phyloP scores from a whole-genome alignment of 2,888 invertebrate genomes.

The Conops quadrifasciatus region DNA sequence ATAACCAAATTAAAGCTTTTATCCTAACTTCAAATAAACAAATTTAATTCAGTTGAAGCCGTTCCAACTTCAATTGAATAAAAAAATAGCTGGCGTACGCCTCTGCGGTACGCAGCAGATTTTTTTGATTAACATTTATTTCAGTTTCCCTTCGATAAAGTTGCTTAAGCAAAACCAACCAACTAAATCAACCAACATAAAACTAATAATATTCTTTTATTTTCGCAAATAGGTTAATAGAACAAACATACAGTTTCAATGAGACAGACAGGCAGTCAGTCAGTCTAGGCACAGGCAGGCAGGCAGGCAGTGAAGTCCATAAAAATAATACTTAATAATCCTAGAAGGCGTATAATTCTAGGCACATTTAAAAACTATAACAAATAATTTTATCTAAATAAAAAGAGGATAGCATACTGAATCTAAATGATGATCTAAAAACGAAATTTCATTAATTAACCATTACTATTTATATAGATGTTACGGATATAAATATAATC shows the following conservation, averaged over 20 bases:
- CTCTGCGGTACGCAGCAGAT: background rate
- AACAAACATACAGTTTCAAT: conserved; percentile 57
- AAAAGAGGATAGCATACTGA: conserved; percentile 1
- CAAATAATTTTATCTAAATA: conserved; percentile 13
- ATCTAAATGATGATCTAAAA: conserved; percentile 3
- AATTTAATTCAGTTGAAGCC: too few species aligned
- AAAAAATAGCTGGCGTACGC: too few species aligned
- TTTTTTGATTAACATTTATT: conserved; percentile 8
- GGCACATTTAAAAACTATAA: conserved; percentile 15
- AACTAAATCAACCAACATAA: conserved; percentile 32
- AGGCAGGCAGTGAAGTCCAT: conserved; percentile 46
- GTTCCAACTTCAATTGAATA: too few species aligned
- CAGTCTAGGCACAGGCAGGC: conserved; percentile 53
- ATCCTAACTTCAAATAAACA: too few species aligned
- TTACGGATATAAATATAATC: conserved; percentile 1
- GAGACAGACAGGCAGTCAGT: conserved; percentile 52
- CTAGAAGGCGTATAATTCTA: conserved; percentile 1
- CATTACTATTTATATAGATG: conserved; percentile 3
- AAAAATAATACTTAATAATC: conserved; percentile 19
- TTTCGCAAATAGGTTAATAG: conserved; percentile 61
- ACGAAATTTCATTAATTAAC: conserved; percentile 2
- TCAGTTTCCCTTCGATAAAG: conserved; percentile 31
- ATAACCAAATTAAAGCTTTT: background rate
- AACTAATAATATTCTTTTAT: conserved; percentile 57
- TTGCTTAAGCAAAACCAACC: conserved; percentile 31